Evolutionary conservation across 2,888 invertebrate species (phyloP).

Genomic region (Eilema griseolum): DNA sequence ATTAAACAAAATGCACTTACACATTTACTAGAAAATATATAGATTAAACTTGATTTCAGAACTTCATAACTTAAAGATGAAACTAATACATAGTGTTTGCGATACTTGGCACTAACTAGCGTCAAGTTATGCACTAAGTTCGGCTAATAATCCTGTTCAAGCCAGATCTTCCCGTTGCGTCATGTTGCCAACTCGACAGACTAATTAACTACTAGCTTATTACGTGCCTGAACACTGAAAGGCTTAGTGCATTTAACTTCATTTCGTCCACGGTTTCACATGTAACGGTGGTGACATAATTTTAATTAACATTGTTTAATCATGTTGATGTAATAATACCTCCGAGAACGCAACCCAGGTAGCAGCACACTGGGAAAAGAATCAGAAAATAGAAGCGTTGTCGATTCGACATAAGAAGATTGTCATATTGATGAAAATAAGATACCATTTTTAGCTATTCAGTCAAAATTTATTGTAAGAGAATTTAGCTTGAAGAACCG

Average conservation of each 20-base stretch:
- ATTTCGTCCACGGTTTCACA: neutral
- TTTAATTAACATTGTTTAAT: too few relatives aligned
- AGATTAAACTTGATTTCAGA: neutral
- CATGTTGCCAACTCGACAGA: conserved; percentile 66
- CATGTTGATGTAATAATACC: too few relatives aligned
- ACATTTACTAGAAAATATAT: neutral
- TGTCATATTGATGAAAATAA: too few relatives aligned
- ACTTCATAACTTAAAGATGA: conserved; percentile 45
- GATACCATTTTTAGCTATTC: too few relatives aligned
- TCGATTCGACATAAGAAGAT: too few relatives aligned
- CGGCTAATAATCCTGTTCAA: conserved; percentile 60
- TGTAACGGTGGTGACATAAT: too few relatives aligned
- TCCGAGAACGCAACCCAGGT: too few relatives aligned
- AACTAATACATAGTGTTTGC: conserved; percentile 40
- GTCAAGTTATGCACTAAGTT: conserved; percentile 57
- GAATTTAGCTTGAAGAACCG: too few relatives aligned
- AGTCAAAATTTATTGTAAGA: too few relatives aligned
- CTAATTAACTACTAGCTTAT: conserved; percentile 63
- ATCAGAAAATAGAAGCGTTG: too few relatives aligned
- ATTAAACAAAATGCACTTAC: neutral
- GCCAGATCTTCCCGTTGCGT: conserved; percentile 46
- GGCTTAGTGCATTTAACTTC: conserved; percentile 5
- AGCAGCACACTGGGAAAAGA: too few relatives aligned
- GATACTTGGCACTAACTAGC: conserved; percentile 46
- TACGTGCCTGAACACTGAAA: conserved; percentile 22